Evolutionary conservation across 2,888 invertebrate genomes (phyloP).

Genomic region (Dryobotodes eremita): DNA sequence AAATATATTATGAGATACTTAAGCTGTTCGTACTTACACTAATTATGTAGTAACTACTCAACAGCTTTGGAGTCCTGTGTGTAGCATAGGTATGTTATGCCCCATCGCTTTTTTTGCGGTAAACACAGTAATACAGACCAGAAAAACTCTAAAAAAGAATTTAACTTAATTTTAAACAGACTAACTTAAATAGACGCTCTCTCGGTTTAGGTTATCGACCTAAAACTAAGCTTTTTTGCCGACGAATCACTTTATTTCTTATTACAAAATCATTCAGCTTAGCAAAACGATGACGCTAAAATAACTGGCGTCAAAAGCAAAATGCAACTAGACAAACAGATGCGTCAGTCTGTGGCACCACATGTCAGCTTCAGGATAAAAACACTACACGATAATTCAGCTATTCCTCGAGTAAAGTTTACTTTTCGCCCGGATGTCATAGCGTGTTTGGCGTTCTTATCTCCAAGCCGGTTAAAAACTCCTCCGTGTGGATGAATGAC

Average conservation of each 20-base stretch:
- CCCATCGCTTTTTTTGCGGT: slow-evolving; percentile 38
- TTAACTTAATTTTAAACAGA: slow-evolving; percentile 17
- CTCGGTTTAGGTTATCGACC: slow-evolving; percentile 10
- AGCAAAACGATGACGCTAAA: slow-evolving; percentile 22
- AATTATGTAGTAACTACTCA: slow-evolving; percentile 60
- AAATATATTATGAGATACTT: slow-evolving; percentile 53
- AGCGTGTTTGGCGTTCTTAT: slow-evolving; percentile 83
- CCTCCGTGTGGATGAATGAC: slow-evolving; percentile 78
- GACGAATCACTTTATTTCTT: slow-evolving; percentile 29
- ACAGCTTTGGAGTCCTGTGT: slow-evolving; percentile 39
- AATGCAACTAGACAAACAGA: slow-evolving; percentile 66
- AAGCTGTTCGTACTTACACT: slow-evolving; percentile 52
- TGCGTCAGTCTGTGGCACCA: slow-evolving; percentile 73
- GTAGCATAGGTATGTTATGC: slow-evolving; percentile 31
- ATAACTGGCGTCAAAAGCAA: slow-evolving; percentile 47
- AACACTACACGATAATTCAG: slow-evolving; percentile 68
- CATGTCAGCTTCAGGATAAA: slow-evolving; percentile 72
- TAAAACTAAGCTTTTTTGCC: slow-evolving; percentile 17
- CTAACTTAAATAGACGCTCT: background rate
- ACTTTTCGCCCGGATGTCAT: slow-evolving; percentile 84
- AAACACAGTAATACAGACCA: background rate
- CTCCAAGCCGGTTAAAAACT: slow-evolving; percentile 75
- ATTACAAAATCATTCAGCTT: slow-evolving; percentile 19
- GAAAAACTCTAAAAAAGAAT: background rate
- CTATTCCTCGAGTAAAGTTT: slow-evolving; percentile 73